Evolutionary conservation across 2,113 vertebrate species (phyloP), one percentile per base, ranked within the genome.

Genomic region (Gobio gobio): DNA sequence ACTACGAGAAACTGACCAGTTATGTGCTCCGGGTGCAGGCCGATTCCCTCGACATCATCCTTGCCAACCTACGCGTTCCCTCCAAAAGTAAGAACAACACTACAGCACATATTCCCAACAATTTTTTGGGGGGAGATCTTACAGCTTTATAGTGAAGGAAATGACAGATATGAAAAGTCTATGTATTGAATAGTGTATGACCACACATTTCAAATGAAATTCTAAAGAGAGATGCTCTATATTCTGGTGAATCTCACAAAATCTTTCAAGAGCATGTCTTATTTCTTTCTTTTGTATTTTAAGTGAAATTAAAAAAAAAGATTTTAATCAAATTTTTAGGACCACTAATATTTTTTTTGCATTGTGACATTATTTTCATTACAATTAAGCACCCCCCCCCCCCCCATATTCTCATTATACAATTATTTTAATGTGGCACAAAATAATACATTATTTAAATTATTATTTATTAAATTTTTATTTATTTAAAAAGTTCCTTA

Each of bases 1-100:
- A 98, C 91, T 98, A 97, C 83, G 97, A 98, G 90, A 91, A 86
- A 0, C 88, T 95, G 83, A 95, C 90, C 74, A 95, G 87, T 72
- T 98, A 97, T 0, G 87, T 96, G 87, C 95, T 98, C 16, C 93
- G 95, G 36, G 95, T 97, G 61, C 96, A 98, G 91, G 97, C 97
- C 0, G 97, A 98, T 89, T 96, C 97, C 1, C 90, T 98, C 84
- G 13, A 94, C 43, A 91, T 97, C 51, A 95, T 96, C 36, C 92
- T 94, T 80, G 95, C 94, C 90, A 97, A 97, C 90, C 91, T 97
- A 64, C 92, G 95, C 0, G 97, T 95, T 78, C 95, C 96, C 85
- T 98, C 97, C 74, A 97, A 97, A 96, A 96, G 97, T 97, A 95
- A 96, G 96, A 81, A 47, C 58, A 56, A 8, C 24, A 40, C 3